Conservation (phyloP, 2,113 vertebrate species). For the Plecturocebus donacophilus region DNA sequence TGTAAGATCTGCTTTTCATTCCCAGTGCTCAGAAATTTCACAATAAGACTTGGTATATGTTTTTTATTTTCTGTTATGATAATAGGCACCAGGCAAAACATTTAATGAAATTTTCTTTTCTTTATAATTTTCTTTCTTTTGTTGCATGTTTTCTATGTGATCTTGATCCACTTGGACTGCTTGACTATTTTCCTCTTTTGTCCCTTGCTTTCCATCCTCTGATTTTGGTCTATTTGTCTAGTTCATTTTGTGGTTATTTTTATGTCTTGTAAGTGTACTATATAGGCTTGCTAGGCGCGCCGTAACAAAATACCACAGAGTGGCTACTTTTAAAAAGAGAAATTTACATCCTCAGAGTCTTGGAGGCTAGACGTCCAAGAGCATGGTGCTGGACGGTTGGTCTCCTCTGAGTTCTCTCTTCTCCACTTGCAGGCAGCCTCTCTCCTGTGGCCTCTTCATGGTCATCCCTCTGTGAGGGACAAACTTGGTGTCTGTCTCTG, state of each 20-base stretch:
- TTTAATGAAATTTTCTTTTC: background rate
- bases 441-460: background rate
- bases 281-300: background rate
- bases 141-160: background rate
- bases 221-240: slow-evolving; percentile 2
- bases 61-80: background rate
- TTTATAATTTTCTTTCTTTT: background rate
- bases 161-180: background rate
- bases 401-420: background rate
- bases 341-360: background rate
- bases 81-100: background rate
- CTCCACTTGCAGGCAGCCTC: too few species aligned
- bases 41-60: background rate
- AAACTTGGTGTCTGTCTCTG: background rate
- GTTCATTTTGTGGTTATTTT: background rate
- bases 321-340: background rate
- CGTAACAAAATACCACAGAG: background rate
- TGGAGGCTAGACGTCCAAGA: background rate
- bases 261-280: background rate
- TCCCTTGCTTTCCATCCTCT: background rate
- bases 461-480: too few species aligned
- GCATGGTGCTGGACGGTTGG: background rate
- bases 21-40: slow-evolving; percentile 20
- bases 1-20: slow-evolving; percentile 4
- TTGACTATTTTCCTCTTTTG: background rate